A percentile compares a stretch with the other conserved stretches of the same genome.
Evolutionary conservation across 2,113 vertebrate genomes (phyloP).

Genomic region (Pogona vitticeps): DNA sequence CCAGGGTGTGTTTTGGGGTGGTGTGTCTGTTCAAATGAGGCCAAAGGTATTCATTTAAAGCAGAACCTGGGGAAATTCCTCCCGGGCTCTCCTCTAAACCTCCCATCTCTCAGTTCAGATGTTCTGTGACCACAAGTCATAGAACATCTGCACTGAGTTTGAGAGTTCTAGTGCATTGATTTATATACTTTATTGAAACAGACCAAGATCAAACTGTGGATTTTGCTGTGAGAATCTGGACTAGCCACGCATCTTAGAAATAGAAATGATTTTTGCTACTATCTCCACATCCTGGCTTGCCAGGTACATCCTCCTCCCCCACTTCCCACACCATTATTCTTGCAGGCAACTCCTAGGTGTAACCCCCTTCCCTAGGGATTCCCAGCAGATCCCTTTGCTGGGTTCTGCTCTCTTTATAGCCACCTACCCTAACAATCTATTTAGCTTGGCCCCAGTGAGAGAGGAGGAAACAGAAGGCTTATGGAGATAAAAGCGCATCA

Average conservation of each 20-base stretch:
- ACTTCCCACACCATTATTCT: neutral
- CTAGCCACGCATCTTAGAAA: neutral
- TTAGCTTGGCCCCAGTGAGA: slow-evolving; percentile 67
- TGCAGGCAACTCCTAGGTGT: neutral
- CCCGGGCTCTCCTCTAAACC: too few relatives aligned
- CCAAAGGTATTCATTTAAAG: neutral
- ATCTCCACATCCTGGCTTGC: neutral
- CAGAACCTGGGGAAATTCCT: too few relatives aligned
- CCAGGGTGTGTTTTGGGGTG: neutral
- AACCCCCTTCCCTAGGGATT: neutral
- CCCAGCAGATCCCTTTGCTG: neutral
- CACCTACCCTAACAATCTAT: slow-evolving; percentile 47
- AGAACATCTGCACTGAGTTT: too few relatives aligned
- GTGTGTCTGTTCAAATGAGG: neutral
- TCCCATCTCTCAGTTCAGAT: too few relatives aligned
- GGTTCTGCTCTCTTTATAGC: slow-evolving; percentile 1
- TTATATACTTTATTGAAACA: neutral
- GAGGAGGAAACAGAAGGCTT: slow-evolving; percentile 80
- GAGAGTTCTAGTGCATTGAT: too few relatives aligned
- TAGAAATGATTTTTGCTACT: neutral
- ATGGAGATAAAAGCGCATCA: slow-evolving; percentile 70
- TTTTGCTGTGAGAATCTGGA: neutral
- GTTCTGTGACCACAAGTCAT: too few relatives aligned
- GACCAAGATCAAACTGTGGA: too few relatives aligned
- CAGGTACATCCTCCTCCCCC: neutral